Percentiles rank a stretch among this genome's conserved stretches.
Conservation (phyloP, 2,113 vertebrate genomes). For the Lethenteron camtschaticum region DNA sequence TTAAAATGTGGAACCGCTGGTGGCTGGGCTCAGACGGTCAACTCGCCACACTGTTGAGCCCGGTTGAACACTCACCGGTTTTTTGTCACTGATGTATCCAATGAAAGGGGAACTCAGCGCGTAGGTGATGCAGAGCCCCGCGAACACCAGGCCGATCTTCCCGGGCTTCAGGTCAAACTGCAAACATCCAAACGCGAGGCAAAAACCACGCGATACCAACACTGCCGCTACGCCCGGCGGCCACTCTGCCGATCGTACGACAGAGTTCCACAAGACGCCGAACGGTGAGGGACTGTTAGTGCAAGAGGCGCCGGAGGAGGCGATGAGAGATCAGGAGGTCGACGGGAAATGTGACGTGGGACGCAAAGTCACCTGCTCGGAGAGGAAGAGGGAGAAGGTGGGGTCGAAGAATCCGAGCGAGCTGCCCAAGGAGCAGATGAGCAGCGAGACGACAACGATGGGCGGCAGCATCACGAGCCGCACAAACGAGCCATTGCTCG, state of each 20-base stretch:
- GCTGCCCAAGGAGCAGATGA: neutral
- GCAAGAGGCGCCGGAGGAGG: too few species aligned
- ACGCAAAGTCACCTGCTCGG: neutral
- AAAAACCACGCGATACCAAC: neutral
- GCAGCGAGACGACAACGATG: neutral
- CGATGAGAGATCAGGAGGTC: too few species aligned
- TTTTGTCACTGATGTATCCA: slow-evolving; percentile 53
- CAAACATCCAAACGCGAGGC: slow-evolving; percentile 10
- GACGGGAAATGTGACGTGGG: too few species aligned
- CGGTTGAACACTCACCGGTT: slow-evolving; percentile 32
- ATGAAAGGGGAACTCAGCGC: slow-evolving; percentile 50
- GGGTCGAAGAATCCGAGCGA: neutral
- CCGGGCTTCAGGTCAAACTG: slow-evolving; percentile 53
- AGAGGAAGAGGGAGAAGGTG: neutral
- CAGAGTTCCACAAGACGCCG: too few species aligned
- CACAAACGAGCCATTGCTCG: neutral
- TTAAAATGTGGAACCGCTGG: too few species aligned
- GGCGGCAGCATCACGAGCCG: neutral
- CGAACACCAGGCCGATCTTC: slow-evolving; percentile 63
- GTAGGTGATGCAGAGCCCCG: slow-evolving; percentile 50
- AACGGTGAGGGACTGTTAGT: too few species aligned
- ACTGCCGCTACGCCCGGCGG: too few species aligned
- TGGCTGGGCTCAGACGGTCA: too few species aligned
- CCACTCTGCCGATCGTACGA: too few species aligned
- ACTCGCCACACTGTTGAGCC: too few species aligned